Conservation (phyloP, 1,140 invertebrate genomes). For the Nephila pilipes region DNA sequence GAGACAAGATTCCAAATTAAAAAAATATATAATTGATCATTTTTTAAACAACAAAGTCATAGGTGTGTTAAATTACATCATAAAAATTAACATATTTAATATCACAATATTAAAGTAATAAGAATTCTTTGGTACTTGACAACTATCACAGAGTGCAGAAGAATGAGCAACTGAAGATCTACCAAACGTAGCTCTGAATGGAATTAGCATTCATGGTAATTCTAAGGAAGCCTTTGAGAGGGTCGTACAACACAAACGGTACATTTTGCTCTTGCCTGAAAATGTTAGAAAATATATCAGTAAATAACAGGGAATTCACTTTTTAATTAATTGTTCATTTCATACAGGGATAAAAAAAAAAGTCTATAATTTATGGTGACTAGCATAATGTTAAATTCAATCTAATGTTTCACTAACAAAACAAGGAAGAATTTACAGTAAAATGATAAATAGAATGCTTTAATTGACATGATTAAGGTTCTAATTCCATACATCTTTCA, state of each 20-base stretch:
- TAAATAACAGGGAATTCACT: no score
- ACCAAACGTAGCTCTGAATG: conserved; percentile 81
- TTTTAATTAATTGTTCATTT: no score
- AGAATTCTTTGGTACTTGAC: not conserved
- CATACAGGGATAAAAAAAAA: no score
- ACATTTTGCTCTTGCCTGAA: conserved; percentile 12
- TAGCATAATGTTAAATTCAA: no score
- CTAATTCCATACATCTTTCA: no score
- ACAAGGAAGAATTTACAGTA: no score
- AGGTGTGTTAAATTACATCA: not conserved
- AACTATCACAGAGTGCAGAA: not conserved
- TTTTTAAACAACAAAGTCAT: not conserved
- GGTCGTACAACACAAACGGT: conserved; percentile 78
- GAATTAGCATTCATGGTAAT: conserved; percentile 78
- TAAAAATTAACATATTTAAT: not conserved
- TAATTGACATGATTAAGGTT: no score
- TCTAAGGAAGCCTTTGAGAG: conserved; percentile 79
- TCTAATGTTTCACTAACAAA: no score
- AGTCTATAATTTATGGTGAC: no score
- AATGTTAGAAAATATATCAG: not conserved
- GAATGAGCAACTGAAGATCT: not conserved
- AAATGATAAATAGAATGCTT: no score
- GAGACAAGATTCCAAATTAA: not conserved
- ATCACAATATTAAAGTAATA: not conserved
- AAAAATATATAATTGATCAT: not conserved